Evolutionary conservation across 2,888 invertebrate species (phyloP).

Genomic region (Lithophane semibrunnea): DNA sequence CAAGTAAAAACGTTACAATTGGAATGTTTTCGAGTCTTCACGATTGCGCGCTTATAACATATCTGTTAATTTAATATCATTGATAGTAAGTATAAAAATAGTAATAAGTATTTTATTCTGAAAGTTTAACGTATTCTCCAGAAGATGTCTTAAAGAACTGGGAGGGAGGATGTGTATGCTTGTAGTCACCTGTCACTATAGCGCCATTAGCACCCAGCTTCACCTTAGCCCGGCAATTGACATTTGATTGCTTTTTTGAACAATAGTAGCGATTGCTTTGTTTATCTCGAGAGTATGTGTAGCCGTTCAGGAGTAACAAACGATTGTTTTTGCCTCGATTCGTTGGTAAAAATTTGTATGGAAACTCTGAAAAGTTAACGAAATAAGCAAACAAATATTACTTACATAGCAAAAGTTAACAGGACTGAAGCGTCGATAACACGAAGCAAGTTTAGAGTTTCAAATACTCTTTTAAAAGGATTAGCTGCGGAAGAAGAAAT

Average conservation of each 20-base stretch:
- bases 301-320: slow-evolving; percentile 60
- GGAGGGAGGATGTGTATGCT: slow-evolving; percentile 16
- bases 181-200: slow-evolving; percentile 6
- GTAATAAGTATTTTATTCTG: neutral
- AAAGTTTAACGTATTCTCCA: slow-evolving; percentile 7
- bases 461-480: no score
- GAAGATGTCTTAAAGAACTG: neutral
- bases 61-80: no score
- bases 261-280: slow-evolving; percentile 58
- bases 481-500: no score
- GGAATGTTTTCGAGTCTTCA: no score
- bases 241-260: slow-evolving; percentile 46
- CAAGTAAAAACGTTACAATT: no score
- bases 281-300: slow-evolving; percentile 60
- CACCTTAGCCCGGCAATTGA: slow-evolving; percentile 52
- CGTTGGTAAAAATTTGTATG: slow-evolving; percentile 58
- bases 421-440: no score
- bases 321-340: slow-evolving; percentile 42
- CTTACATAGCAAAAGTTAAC: neutral
- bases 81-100: no score
- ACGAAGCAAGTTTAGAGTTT: no score
- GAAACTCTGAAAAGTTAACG: slow-evolving; percentile 15
- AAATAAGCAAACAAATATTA: slow-evolving; percentile 2
- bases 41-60: no score
- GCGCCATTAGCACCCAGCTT: slow-evolving; percentile 36